A percentile compares a stretch with the other conserved stretches of the same genome.
phyloP scores from a whole-genome alignment of 2,797 vertebrate genomes.

The Podarcis siculus region DNA sequence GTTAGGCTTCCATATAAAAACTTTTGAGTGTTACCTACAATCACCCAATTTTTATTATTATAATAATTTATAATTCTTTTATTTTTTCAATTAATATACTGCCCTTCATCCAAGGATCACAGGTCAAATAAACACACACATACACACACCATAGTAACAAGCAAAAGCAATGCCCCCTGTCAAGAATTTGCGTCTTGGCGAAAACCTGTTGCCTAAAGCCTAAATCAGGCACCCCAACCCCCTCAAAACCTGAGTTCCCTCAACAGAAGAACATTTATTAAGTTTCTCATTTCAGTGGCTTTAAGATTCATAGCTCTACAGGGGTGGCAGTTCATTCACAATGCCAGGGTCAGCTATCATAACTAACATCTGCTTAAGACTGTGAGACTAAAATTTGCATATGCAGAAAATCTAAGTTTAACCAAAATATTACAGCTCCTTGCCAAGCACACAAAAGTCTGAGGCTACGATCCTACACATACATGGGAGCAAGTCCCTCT shows the following conservation, averaged over 20 bases:
- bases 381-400: background rate
- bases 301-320: conserved; percentile 15
- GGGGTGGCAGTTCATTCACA: conserved; percentile 9
- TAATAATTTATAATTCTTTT: background rate
- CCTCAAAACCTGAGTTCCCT: background rate
- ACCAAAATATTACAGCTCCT: background rate
- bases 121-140: too few species aligned
- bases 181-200: too few species aligned
- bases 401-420: conserved; percentile 18
- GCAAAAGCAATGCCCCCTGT: too few species aligned
- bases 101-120: too few species aligned
- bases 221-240: background rate
- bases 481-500: background rate
- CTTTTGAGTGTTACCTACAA: too few species aligned
- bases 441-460: conserved; percentile 14
- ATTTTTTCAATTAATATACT: background rate
- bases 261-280: conserved; percentile 8
- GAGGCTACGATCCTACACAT: background rate
- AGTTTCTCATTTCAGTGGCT: conserved; percentile 7
- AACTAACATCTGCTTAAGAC: conserved; percentile 25
- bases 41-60: background rate
- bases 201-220: background rate
- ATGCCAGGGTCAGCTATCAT: conserved; percentile 20
- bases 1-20: too few species aligned
- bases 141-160: too few species aligned